Evolutionary conservation across 1,140 invertebrate genomes (phyloP).

Genomic region (Apis laboriosa): DNA sequence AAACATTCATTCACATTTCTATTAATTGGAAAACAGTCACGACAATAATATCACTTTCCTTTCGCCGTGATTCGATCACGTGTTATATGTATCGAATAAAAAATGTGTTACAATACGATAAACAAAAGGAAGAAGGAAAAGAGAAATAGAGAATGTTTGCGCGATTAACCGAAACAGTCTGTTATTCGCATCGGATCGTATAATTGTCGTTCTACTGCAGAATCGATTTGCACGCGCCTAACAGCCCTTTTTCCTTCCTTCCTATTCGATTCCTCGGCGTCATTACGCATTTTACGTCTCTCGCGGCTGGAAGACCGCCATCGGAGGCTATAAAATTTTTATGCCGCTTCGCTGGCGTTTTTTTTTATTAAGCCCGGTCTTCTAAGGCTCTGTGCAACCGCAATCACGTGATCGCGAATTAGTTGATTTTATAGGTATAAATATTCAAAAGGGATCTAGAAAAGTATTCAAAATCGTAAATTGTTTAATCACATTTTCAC

Average conservation of each 20-base stretch:
- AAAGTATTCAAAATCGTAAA: slow-evolving; percentile 55
- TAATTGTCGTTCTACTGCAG: slow-evolving; percentile 34
- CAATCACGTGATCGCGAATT: slow-evolving; percentile 10
- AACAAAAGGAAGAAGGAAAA: neutral
- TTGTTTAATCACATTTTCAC: slow-evolving; percentile 49
- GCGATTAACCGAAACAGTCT: slow-evolving; percentile 18
- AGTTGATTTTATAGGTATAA: slow-evolving; percentile 45
- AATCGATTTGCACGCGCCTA: slow-evolving; percentile 30
- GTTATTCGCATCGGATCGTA: neutral
- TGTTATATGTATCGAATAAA: too few species aligned
- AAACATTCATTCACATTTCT: too few species aligned
- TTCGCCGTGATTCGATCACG: too few species aligned
- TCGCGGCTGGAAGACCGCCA: slow-evolving; percentile 6
- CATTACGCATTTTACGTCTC: slow-evolving; percentile 41
- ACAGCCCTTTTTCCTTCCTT: neutral
- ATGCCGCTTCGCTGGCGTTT: slow-evolving; percentile 38
- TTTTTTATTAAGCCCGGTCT: slow-evolving; percentile 44
- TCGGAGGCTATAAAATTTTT: slow-evolving; percentile 52
- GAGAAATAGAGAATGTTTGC: neutral
- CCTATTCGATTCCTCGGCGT: slow-evolving; percentile 39
- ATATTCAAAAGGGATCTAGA: slow-evolving; percentile 54
- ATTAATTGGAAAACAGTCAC: too few species aligned
- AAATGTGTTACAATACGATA: neutral
- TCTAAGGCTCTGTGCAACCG: slow-evolving; percentile 15
- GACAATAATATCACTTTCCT: too few species aligned